A percentile compares a stretch with the other conserved stretches of the same genome.
Evolutionary conservation across 2,888 invertebrate species (phyloP).

Genomic region (Lacanobia oleracea): DNA sequence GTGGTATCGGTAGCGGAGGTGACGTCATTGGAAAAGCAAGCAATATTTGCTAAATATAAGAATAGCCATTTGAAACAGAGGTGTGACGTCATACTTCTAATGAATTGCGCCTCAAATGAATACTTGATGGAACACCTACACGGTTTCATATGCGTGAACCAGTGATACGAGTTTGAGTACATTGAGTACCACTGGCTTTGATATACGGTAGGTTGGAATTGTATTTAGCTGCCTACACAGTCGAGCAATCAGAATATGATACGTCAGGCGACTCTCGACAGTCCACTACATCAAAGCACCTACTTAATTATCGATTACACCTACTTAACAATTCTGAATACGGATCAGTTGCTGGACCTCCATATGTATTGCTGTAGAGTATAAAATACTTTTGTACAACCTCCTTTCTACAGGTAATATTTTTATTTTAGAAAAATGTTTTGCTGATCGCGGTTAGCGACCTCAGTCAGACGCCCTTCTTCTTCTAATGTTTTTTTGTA

Average conservation of each 20-base stretch:
- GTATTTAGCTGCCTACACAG: conserved; percentile 19
- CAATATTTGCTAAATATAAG: background rate
- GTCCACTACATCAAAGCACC: conserved; percentile 27
- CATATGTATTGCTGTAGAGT: background rate
- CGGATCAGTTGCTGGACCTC: background rate
- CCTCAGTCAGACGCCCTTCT: conserved; percentile 32
- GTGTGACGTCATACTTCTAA: background rate
- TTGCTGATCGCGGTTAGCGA: background rate
- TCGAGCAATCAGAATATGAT: conserved; percentile 31
- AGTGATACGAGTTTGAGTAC: background rate
- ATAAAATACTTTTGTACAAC: background rate
- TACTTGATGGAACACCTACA: conserved; percentile 2
- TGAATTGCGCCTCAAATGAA: background rate
- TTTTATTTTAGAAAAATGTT: background rate
- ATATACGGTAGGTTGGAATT: conserved; percentile 36
- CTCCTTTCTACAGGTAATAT: conserved; percentile 1
- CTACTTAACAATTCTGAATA: conserved; percentile 15
- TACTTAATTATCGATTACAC: conserved; percentile 22
- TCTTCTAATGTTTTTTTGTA: background rate
- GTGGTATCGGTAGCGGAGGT: background rate
- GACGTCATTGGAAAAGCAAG: too few species aligned
- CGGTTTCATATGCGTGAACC: conserved; percentile 14
- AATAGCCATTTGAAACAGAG: background rate
- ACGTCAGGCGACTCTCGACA: conserved; percentile 20
- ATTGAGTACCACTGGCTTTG: conserved; percentile 30